A percentile compares a stretch with the other conserved stretches of the same genome.
Evolutionary conservation across 2,888 invertebrate species (phyloP).

Genomic region (Halocaridina rubra): DNA sequence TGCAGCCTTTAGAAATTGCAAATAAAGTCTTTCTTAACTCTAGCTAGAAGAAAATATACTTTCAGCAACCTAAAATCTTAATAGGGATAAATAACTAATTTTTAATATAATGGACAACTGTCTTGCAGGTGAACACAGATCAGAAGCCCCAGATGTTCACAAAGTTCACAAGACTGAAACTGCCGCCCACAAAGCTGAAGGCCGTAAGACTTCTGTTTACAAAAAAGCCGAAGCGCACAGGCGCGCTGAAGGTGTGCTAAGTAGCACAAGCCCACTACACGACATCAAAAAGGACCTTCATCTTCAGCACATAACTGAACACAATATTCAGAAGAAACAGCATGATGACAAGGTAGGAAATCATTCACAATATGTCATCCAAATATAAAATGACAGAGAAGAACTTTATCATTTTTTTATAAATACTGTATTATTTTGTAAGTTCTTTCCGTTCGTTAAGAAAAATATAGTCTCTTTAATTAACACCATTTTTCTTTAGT

Average conservation of each 20-base stretch:
- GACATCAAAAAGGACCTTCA: conserved; percentile 28
- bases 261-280: not conserved
- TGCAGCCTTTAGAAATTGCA: not conserved
- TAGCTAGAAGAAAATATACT: not conserved
- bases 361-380: too few species aligned
- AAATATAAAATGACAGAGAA: too few species aligned
- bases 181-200: not conserved
- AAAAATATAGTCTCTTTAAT: too few species aligned
- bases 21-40: not conserved
- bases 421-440: too few species aligned
- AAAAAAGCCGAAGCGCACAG: not conserved
- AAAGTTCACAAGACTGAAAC: not conserved
- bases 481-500: too few species aligned
- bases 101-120: too few species aligned
- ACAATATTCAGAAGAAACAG: conserved; percentile 46
- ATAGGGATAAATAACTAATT: too few species aligned
- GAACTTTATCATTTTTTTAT: too few species aligned
- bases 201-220: not conserved
- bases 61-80: not conserved
- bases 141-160: not conserved
- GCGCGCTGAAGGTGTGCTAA: not conserved
- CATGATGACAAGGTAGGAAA: conserved; percentile 46
- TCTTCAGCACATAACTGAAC: conserved; percentile 37
- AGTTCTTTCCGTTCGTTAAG: too few species aligned
- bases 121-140: conserved; percentile 32